Base-by-base conservation (phyloP, 2,888 invertebrate species). In the Muscina levida region DNA sequence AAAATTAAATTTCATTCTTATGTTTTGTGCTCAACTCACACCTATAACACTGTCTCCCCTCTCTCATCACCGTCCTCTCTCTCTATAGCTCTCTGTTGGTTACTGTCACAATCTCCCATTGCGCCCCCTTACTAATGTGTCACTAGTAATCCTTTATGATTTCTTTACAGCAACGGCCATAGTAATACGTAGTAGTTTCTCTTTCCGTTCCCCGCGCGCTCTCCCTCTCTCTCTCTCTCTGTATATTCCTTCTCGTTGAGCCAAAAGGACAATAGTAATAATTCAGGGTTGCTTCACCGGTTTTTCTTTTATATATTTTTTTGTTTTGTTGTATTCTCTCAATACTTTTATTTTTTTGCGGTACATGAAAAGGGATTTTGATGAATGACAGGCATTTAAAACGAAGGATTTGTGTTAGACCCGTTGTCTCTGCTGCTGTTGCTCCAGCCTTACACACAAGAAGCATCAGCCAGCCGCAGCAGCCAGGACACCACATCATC, bases 11-110 rank as follows among this genome's bases (percentile, higher is more conserved):
- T 62, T 65, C 39, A 53, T 65, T 78, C 62, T 51, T 53, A 59
- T 42, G 37, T 24, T 68, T 79, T 86, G 84, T 84, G 86, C 85
- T 86, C 86, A 85, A 84, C 85, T 85, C 13, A 11, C 51, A 5
- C 46, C 3, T 46, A 10, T 8, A 3, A 3, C 46, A 11, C n/a
- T 46, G 2, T 3, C 3, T 46, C 24, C 1, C n/a, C 2, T 11
- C 44, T 2, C 26, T 8, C 57, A n/a, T 26, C 26, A 57, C 48
- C 22, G n/a, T n/a, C n/a, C 62, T 24, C 65, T 46, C 59, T n/a
- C 46, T 6, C 15, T 39, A 48, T 31, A 13, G 62, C 44, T 8
- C 22, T 65, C 71, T 51, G n/a, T n/a, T n/a, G n/a, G n/a, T n/a
- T n/a, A n/a, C 26, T 53, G 78, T 62, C 37, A 5, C 31, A 59